Conservation (phyloP, 2,888 invertebrate species). For the Spodoptera littoralis region DNA sequence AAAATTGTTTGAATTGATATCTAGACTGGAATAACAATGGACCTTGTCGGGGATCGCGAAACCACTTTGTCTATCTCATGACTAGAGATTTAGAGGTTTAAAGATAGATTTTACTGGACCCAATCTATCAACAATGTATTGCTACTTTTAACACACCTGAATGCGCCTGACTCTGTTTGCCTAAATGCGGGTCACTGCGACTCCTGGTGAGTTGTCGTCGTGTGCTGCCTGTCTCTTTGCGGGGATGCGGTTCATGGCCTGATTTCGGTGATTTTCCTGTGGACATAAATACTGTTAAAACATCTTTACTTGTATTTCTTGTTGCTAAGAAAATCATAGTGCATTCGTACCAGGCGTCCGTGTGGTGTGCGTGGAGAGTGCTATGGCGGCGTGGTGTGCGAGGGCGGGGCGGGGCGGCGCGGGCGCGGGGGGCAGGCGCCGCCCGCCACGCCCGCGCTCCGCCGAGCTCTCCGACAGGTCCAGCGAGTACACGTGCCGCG, state of each 20-base stretch:
- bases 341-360: slow-evolving; percentile 64
- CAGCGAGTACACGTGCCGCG: slow-evolving; percentile 97
- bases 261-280: slow-evolving; percentile 82
- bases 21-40: no score
- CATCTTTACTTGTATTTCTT: no score
- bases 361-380: slow-evolving; percentile 49
- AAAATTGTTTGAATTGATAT: no score
- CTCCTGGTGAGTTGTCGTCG: slow-evolving; percentile 80
- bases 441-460: slow-evolving; percentile 69
- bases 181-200: slow-evolving; percentile 83
- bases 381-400: slow-evolving; percentile 54
- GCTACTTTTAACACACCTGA: slow-evolving; percentile 48
- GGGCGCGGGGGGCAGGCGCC: slow-evolving; percentile 57
- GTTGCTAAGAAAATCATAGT: no score
- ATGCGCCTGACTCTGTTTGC: slow-evolving; percentile 62
- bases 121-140: neutral
- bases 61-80: no score
- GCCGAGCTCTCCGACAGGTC: slow-evolving; percentile 94
- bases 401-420: slow-evolving; percentile 68
- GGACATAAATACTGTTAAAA: slow-evolving; percentile 4
- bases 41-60: no score
- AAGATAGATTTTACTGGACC: no score
- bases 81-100: no score
- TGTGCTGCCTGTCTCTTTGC: slow-evolving; percentile 72
- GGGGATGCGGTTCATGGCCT: slow-evolving; percentile 71